These are phyloP conservation scores for Benthochromis sp. DNA, from an alignment of 2,113 vertebrate species.

Conservation along the genomic window DNA sequence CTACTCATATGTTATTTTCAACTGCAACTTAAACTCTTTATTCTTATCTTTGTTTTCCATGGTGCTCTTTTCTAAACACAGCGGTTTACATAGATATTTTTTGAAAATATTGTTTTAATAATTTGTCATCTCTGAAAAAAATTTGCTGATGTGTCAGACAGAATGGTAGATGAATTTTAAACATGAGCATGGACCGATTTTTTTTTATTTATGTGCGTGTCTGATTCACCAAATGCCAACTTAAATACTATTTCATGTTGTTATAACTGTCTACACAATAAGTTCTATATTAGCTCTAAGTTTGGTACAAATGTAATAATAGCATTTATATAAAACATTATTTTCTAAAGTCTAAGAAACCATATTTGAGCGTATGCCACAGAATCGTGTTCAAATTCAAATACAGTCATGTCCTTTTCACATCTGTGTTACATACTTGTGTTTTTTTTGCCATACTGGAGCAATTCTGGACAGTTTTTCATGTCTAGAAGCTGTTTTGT, in stretches of 20 bases:
- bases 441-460: background rate
- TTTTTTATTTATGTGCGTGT: accelerated
- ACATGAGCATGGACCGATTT: background rate
- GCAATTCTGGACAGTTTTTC: background rate
- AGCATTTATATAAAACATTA: background rate
- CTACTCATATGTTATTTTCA: background rate
- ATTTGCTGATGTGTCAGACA: accelerated
- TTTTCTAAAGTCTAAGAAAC: background rate
- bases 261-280: background rate
- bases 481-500: background rate
- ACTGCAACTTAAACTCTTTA: background rate
- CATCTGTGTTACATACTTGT: background rate
- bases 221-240: background rate
- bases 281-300: background rate
- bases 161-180: background rate
- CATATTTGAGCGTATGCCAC: background rate
- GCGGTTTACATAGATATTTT: background rate
- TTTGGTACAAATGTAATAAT: background rate
- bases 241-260: background rate
- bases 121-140: background rate
- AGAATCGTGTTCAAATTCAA: background rate
- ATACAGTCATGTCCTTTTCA: background rate
- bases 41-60: background rate
- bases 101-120: background rate
- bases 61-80: background rate